Conservation (phyloP, 2,888 invertebrate species). For the Cryptophagus acutangulus region DNA sequence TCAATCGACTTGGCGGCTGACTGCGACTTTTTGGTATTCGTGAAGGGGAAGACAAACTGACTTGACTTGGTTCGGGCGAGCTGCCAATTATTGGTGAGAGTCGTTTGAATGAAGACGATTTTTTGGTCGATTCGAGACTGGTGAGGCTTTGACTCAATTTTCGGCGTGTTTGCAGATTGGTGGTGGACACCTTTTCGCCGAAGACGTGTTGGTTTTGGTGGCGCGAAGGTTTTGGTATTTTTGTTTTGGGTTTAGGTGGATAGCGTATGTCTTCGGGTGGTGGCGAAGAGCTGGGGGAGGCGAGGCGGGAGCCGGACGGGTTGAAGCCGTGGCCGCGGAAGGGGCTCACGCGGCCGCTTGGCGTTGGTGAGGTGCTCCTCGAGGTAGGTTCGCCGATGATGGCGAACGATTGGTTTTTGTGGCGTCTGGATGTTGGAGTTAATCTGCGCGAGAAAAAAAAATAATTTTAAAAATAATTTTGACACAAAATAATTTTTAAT, state of each 20-base stretch:
- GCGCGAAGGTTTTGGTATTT: constrained; percentile 35
- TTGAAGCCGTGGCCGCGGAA: constrained; percentile 48
- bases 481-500: neutral
- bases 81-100: constrained; percentile 45
- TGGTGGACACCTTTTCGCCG: constrained; percentile 37
- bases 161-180: constrained; percentile 27
- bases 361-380: constrained; percentile 40
- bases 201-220: constrained; percentile 30
- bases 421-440: constrained; percentile 37
- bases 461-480: constrained; percentile 7
- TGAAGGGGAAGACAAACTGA: constrained; percentile 45
- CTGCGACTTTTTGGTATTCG: constrained; percentile 39
- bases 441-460: constrained; percentile 32
- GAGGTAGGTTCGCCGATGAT: constrained; percentile 45
- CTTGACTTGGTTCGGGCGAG: constrained; percentile 45
- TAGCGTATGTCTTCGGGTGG: constrained; percentile 31
- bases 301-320: constrained; percentile 44
- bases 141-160: constrained; percentile 42
- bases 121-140: constrained; percentile 34
- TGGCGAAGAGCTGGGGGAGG: constrained; percentile 42
- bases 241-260: constrained; percentile 23
- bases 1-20: constrained; percentile 36
- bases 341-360: constrained; percentile 44
- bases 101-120: constrained; percentile 37
- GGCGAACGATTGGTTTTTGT: constrained; percentile 44